phyloP scores from a whole-genome alignment of 2,888 invertebrate species.

The Gortyna flavago region DNA sequence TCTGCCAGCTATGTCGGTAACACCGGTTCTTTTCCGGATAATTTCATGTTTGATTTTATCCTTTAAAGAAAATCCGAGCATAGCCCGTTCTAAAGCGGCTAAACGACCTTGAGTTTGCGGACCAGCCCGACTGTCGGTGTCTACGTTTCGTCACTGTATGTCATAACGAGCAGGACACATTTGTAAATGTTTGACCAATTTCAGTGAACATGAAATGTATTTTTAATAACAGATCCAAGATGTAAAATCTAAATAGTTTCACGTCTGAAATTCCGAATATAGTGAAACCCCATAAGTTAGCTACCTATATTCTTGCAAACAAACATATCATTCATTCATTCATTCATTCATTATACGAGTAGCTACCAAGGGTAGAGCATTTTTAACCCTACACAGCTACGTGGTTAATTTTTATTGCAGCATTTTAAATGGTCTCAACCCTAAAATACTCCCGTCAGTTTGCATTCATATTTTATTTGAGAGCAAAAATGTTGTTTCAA shows the following conservation, averaged over 20 bases:
- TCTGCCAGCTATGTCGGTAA: neutral
- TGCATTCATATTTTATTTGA: slow-evolving; percentile 19
- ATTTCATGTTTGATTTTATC: neutral
- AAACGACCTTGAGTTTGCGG: neutral
- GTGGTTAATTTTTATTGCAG: neutral
- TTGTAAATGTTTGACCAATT: neutral
- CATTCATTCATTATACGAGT: too few relatives aligned
- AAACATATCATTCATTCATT: too few relatives aligned
- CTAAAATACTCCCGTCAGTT: slow-evolving; percentile 2
- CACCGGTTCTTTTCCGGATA: neutral
- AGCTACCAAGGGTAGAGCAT: too few relatives aligned
- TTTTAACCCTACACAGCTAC: neutral
- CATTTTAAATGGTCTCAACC: neutral
- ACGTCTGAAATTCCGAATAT: too few relatives aligned
- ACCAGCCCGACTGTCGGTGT: too few relatives aligned
- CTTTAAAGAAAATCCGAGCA: neutral
- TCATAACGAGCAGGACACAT: too few relatives aligned
- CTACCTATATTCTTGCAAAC: too few relatives aligned
- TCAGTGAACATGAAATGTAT: neutral
- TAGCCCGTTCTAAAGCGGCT: neutral
- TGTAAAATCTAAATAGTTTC: too few relatives aligned
- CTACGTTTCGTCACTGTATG: too few relatives aligned
- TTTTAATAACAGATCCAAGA: too few relatives aligned
- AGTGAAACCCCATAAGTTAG: too few relatives aligned
- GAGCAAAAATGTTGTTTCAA: slow-evolving; percentile 2